Conservation (phyloP, 2,797 vertebrate species). For the Strix occidentalis region DNA sequence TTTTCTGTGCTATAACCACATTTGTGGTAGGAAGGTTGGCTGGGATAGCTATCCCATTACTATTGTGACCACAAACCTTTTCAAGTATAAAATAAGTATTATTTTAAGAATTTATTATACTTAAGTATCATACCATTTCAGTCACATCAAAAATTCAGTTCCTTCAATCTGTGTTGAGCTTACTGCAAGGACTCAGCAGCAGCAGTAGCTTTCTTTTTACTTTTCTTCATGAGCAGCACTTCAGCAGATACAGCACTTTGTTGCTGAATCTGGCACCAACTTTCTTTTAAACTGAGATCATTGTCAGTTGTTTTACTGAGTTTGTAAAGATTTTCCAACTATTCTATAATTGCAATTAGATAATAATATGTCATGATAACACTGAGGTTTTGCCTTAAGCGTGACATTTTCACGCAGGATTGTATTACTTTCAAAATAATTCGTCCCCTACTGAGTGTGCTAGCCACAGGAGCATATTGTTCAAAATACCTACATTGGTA, state of each 20-base stretch:
- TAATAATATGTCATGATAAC: neutral
- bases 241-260: neutral
- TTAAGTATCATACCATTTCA: neutral
- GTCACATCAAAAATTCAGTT: neutral
- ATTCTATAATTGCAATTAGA: neutral
- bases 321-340: neutral
- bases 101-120: neutral
- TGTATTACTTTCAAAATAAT: neutral
- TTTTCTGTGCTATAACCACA: neutral
- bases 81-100: neutral
- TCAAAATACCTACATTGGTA: neutral
- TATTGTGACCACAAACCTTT: neutral
- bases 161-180: neutral
- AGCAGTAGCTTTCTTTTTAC: neutral
- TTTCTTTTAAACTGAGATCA: neutral
- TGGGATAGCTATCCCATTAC: neutral
- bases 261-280: neutral
- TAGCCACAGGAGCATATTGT: neutral
- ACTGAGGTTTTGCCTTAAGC: neutral
- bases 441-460: neutral
- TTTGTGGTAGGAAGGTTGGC: neutral
- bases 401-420: neutral
- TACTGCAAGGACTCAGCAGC: neutral
- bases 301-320: neutral
- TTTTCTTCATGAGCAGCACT: neutral